Conservation (phyloP, 1,140 invertebrate species). For the Zophobas atratus region DNA sequence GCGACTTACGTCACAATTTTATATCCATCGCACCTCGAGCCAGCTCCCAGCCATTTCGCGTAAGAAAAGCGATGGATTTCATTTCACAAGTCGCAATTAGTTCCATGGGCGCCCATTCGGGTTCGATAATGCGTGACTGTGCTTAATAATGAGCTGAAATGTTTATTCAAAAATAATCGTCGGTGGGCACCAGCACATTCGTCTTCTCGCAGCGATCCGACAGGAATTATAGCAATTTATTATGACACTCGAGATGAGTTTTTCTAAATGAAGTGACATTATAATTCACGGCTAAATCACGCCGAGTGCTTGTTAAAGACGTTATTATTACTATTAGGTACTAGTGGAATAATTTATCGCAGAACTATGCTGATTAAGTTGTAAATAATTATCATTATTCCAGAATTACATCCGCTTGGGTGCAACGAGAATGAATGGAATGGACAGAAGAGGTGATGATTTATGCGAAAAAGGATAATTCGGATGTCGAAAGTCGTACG, state of each 20-base stretch:
- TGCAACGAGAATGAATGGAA: not conserved
- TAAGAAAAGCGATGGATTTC: constrained; percentile 6
- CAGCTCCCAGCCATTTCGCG: too few species aligned
- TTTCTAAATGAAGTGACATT: constrained; percentile 23
- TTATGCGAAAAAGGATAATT: too few species aligned
- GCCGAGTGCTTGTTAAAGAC: not conserved
- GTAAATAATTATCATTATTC: constrained; percentile 1
- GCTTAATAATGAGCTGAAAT: constrained; percentile 28
- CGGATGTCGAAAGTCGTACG: too few species aligned
- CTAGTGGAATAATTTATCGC: not conserved
- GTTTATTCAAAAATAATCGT: constrained; percentile 29
- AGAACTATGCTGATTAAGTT: constrained; percentile 1
- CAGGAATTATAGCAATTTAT: constrained; percentile 48
- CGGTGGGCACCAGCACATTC: constrained; percentile 31
- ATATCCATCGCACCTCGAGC: not conserved
- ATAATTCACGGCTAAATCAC: constrained; percentile 1
- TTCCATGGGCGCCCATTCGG: constrained; percentile 5
- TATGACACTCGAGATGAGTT: constrained; percentile 43
- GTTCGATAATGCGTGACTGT: constrained; percentile 38
- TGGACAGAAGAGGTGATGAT: too few species aligned
- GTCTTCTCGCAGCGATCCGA: constrained; percentile 12
- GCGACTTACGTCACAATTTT: not conserved
- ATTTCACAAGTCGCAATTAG: constrained; percentile 34
- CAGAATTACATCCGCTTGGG: not conserved
- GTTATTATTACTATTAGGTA: not conserved